Evolutionary conservation across 30 jellyfish, hydroid and myxozoan species (phyloP), one percentile per base, ranked within the genome.

Genomic region (Hydra vulgaris): DNA sequence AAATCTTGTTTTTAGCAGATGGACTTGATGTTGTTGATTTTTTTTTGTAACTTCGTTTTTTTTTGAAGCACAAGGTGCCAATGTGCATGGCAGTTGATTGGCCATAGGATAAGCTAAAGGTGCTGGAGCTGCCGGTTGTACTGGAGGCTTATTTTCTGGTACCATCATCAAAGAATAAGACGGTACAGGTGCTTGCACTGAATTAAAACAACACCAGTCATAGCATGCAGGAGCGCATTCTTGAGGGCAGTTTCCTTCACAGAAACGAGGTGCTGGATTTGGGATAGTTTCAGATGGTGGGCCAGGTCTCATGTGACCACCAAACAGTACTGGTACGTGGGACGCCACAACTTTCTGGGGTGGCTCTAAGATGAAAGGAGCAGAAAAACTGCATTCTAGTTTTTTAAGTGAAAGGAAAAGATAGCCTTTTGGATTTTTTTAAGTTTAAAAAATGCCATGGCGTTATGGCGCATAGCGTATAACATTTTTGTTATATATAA

Each of bases 271-370:
- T 74, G 73, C 87, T 19, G 90, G 86, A 23, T 76, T 23, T 15
- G 88, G 90, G 81, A 66, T 77, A 17, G 82, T 23, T 66, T 87
- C 99, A 7, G 94, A 82, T 22, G 95, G 88, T 27, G 99, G 99
- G 21, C 99, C 99, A 61, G 99, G 99, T 82, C 88, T 92, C 85
- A 95, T 95, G 81, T 93, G 99, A 66, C 99, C 99, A 52, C 99
- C 99, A 80, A 84, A 76, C 27, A 93, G 88, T n/a, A 87, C 83
- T 7, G 99, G 96, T 18, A 52, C 61, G 16, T 26, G 25, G 40
- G 54, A 52, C 24, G 82, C 71, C 1, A 25, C 70, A 12, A 21
- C 73, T 56, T 53, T 79, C 27, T 82, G 21, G 22, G 87, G 25
- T 16, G 22, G 83, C n/a, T 25, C 85, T 78, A 78, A 24, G 85